Evolutionary conservation across 2,113 vertebrate genomes (phyloP).

Genomic region (Alligator mississippiensis): DNA sequence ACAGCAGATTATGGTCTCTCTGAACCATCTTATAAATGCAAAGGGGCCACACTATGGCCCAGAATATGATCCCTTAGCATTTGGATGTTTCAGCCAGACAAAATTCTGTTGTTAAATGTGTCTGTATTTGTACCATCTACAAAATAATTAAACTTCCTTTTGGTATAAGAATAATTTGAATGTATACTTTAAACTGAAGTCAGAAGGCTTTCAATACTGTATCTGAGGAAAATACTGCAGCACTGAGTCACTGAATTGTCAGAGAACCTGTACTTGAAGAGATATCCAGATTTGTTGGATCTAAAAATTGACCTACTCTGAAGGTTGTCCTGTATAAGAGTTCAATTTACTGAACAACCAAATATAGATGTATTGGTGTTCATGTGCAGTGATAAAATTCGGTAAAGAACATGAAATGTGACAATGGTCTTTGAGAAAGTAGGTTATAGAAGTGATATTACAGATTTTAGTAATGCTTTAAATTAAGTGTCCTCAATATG

Average conservation of each 20-base stretch:
- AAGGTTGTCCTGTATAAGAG: constrained; percentile 67
- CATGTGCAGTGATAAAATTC: constrained; percentile 62
- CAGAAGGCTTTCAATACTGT: not conserved
- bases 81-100: not conserved
- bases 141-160: constrained; percentile 54
- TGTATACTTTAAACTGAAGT: constrained; percentile 56
- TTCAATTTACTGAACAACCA: constrained; percentile 67
- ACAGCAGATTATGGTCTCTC: not conserved
- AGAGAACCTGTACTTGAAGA: constrained; percentile 49
- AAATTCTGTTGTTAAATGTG: constrained; percentile 49
- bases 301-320: constrained; percentile 71
- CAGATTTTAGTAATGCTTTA: constrained; percentile 71
- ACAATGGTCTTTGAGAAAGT: constrained; percentile 70
- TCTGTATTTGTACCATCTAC: constrained; percentile 29
- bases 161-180: constrained; percentile 65
- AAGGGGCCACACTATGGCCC: not conserved
- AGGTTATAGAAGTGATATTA: constrained; percentile 72
- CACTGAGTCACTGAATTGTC: constrained; percentile 31
- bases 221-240: not conserved
- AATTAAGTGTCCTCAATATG: constrained; percentile 78
- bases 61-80: not conserved
- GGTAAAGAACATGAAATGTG: constrained; percentile 73
- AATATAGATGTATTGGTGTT: constrained; percentile 57
- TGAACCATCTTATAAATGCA: rapidly evolving
- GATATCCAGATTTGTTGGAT: constrained; percentile 51